A percentile compares a stretch with the other conserved stretches of the same genome.
Evolutionary conservation across 2,888 invertebrate species (phyloP).

Genomic region (Oscheius myriophilus): DNA sequence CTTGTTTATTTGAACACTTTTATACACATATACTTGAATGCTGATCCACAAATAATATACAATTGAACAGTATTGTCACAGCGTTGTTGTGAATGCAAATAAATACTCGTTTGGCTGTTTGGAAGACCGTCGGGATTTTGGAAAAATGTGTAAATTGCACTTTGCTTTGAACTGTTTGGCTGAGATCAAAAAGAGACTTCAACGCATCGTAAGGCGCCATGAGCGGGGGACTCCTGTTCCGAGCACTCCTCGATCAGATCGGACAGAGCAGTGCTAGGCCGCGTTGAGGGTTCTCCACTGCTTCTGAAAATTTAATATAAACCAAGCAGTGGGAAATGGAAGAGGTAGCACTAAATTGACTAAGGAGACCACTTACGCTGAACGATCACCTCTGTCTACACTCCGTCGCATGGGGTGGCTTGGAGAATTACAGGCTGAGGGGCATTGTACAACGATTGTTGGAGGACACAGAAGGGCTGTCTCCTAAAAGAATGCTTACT

Average conservation of each 20-base stretch:
- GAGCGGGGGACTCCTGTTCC: conserved; percentile 45
- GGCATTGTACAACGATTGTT: conserved; percentile 53
- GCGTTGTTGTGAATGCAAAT: no score
- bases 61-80: no score
- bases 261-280: conserved; percentile 51
- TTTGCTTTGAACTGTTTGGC: no score
- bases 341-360: background rate
- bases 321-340: background rate
- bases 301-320: conserved; percentile 36
- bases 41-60: no score
- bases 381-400: conserved; percentile 32
- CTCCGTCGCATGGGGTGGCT: conserved; percentile 40
- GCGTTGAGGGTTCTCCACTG: conserved; percentile 41
- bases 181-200: conserved; percentile 21
- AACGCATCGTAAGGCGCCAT: conserved; percentile 1
- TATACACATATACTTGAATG: no score
- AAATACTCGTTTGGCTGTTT: no score
- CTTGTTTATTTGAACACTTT: no score
- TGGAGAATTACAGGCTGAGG: conserved; percentile 49
- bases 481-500: conserved; percentile 22
- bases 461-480: conserved; percentile 50
- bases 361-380: conserved; percentile 6
- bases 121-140: no score
- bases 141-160: no score
- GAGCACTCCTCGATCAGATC: conserved; percentile 54